Conservation (phyloP, 1,140 invertebrate species). For the Vollenhovia emeryi region DNA sequence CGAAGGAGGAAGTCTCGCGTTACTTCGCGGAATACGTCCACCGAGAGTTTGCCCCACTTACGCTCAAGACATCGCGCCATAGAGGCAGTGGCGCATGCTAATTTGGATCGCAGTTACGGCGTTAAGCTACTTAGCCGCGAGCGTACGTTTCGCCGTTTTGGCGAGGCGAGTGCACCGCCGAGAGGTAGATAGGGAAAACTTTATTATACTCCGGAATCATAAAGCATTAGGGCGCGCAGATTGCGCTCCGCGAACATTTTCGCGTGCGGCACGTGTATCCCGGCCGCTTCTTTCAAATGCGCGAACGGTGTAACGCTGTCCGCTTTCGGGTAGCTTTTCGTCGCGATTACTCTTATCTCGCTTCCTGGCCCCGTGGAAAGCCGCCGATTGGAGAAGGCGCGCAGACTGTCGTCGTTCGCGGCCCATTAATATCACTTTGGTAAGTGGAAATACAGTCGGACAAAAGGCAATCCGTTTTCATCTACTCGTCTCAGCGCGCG, state of each 20-base stretch:
- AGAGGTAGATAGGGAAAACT: constrained; percentile 32
- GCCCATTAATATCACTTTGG: constrained; percentile 76
- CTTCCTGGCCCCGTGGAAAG: neutral
- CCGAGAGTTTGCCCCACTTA: constrained; percentile 53
- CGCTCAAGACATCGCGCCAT: constrained; percentile 32
- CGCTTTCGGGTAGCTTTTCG: constrained; percentile 37
- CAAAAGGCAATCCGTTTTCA: constrained; percentile 76
- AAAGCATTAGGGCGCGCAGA: constrained; percentile 1
- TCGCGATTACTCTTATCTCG: constrained; percentile 41
- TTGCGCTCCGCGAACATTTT: neutral
- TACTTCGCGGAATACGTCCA: constrained; percentile 48
- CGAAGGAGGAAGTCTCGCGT: constrained; percentile 35
- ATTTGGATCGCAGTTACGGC: constrained; percentile 53
- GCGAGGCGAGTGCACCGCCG: neutral
- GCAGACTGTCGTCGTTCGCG: constrained; percentile 62
- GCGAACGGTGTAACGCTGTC: constrained; percentile 59
- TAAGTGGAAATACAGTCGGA: constrained; percentile 66
- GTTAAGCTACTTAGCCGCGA: constrained; percentile 57
- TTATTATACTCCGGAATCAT: neutral
- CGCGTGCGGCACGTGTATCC: neutral
- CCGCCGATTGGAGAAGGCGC: constrained; percentile 28
- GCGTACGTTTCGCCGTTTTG: constrained; percentile 30
- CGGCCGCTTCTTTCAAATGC: neutral
- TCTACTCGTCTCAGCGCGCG: constrained; percentile 62
- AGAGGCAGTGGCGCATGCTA: constrained; percentile 33